Percentiles rank a stretch among this genome's conserved stretches.
phyloP scores from a whole-genome alignment of 2,113 vertebrate genomes.

The Lamprotornis superbus region DNA sequence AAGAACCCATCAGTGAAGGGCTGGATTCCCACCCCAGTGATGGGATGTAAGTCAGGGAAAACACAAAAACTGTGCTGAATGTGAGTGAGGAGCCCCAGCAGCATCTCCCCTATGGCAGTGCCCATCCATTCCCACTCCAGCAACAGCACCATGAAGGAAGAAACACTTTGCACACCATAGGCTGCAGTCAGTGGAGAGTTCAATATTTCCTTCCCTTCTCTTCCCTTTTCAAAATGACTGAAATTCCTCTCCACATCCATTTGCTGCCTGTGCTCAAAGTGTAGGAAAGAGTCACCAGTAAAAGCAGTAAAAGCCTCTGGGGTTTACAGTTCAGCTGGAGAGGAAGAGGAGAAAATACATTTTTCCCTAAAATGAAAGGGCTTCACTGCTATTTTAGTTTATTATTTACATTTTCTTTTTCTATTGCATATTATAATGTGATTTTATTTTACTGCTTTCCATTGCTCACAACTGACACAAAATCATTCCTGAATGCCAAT shows the following conservation, averaged over 20 bases:
- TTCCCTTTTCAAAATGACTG: neutral
- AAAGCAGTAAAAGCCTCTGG: neutral
- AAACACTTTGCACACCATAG: neutral
- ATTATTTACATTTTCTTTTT: neutral
- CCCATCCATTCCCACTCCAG: neutral
- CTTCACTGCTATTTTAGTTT: neutral
- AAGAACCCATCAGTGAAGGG: rapidly evolving
- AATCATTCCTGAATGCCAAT: neutral
- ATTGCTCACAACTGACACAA: neutral
- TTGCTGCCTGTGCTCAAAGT: neutral
- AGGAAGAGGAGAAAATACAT: neutral
- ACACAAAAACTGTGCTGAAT: rapidly evolving
- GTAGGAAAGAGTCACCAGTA: neutral
- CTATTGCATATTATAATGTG: neutral
- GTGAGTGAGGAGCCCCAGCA: neutral
- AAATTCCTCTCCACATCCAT: neutral
- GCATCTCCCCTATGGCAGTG: neutral
- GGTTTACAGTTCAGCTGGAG: neutral
- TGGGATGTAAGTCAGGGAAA: neutral
- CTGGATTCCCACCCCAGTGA: neutral
- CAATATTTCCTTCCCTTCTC: slow-evolving; percentile 20
- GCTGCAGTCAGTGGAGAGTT: neutral
- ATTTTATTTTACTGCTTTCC: neutral
- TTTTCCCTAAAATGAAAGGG: neutral
- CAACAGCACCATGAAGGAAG: neutral